Evolutionary conservation across 2,888 invertebrate species (phyloP), one percentile per base, ranked within the genome.

Genomic region (Pantelozetes paolii): DNA sequence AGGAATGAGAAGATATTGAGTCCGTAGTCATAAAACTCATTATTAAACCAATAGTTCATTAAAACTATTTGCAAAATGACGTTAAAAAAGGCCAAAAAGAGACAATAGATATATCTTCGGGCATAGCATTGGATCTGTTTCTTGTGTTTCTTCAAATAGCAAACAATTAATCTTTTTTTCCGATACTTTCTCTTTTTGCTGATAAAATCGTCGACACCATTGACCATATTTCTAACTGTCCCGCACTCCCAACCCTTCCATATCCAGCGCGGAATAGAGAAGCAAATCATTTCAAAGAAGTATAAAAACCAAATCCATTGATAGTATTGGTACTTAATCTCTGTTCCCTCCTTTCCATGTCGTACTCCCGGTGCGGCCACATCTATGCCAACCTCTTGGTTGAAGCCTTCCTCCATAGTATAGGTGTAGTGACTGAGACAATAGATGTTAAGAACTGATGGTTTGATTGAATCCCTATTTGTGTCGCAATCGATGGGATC

Each of bases 361-460:
- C 75, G 87, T 67, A 94, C 85, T 79, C 91, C 91, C 23, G 91
- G 91, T 83, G 90, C 89, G 42, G 90, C 89, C 72, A 89, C 88
- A 80, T 86, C 84, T 75, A 85, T 81, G 72, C 89, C 89, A 76
- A 88, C 85, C 85, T 91, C 89, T 85, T 92, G 87, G 77, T 86
- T 86, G 82, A 91, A 92, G 15, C 92, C 91, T 83, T 92, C 92
- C 11, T 74, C 62, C 8, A 77, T 92, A 0, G 92, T 90, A 82
- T 91, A 94, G 28, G 94, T 94, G 67, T 92, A 91, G 48, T 92
- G 92, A 81, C 94, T 92, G 93, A 93, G 94, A 82, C 94, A 94
- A 82, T 89, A 94, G 0, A 93, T 93, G 84, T 94, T 94, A 79
- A 94, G 89, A 73, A 78, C 74, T 2, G 74, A 75, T 11, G 26